These are phyloP conservation scores for Turdus rufiventris DNA, from an alignment of 2,113 vertebrate genomes.

Conservation along the genomic window DNA sequence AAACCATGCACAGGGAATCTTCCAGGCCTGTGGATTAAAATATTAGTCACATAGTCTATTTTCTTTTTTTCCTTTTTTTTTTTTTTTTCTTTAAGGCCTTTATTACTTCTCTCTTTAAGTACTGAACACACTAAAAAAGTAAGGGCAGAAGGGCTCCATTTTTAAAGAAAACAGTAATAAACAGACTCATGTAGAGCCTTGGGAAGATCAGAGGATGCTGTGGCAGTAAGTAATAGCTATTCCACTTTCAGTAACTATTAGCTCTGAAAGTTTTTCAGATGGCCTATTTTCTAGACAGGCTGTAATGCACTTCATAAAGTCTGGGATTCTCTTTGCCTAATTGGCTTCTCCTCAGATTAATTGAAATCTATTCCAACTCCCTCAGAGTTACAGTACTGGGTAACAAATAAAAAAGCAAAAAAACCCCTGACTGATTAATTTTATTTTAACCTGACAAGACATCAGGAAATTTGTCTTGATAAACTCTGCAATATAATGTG, in stretches of 20 bases:
- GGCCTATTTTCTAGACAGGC: not conserved
- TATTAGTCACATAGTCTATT: not conserved
- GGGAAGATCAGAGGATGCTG: not conserved
- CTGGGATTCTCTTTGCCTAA: not conserved
- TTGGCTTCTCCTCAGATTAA: not conserved
- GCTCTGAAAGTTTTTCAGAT: not conserved
- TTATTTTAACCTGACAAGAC: not conserved
- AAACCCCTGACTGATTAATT: not conserved
- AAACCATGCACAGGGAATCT: not conserved
- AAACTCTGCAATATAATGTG: not conserved
- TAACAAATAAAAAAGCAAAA: not conserved
- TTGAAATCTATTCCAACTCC: not conserved
- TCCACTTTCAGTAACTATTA: not conserved
- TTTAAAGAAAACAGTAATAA: slow-evolving; percentile 18
- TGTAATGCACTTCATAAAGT: not conserved
- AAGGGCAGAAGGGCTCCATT: not conserved
- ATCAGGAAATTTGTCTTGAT: not conserved
- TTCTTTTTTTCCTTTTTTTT: not conserved
- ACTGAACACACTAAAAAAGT: not conserved
- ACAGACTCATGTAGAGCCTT: not conserved
- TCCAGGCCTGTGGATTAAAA: not conserved
- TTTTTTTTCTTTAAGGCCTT: not conserved
- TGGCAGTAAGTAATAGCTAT: slow-evolving; percentile 9
- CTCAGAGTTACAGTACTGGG: not conserved
- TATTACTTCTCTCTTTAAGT: not conserved